Evolutionary conservation across 1,140 invertebrate genomes (phyloP).

Genomic region (Atta cephalotes): DNA sequence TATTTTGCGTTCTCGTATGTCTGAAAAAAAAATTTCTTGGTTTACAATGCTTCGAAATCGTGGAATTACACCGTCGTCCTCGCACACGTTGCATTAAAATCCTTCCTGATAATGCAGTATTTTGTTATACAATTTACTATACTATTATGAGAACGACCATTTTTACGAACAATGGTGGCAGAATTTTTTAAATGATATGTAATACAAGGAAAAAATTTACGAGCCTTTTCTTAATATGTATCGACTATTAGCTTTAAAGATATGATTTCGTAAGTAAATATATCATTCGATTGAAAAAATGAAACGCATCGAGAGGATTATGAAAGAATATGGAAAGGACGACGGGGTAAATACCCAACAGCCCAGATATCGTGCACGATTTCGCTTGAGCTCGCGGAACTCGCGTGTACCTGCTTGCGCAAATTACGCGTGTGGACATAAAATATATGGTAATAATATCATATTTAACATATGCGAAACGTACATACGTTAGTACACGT

Average conservation of each 20-base stretch:
- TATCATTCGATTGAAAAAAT: neutral
- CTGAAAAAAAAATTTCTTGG: conserved; percentile 52
- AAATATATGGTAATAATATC: conserved; percentile 15
- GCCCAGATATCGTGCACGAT: conserved; percentile 31
- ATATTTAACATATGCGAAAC: conserved; percentile 32
- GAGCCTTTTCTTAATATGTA: conserved; percentile 9
- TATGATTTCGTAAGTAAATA: conserved; percentile 1
- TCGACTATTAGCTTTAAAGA: conserved; percentile 18
- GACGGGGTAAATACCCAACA: conserved; percentile 23
- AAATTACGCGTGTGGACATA: conserved; percentile 19
- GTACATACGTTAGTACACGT: conserved; percentile 3
- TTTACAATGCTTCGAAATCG: conserved; percentile 44
- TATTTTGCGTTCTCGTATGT: conserved; percentile 67
- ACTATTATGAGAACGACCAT: conserved; percentile 3
- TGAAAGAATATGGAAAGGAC: neutral
- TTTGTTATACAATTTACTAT: conserved; percentile 25
- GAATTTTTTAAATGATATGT: neutral
- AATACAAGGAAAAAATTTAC: neutral
- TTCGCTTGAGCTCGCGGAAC: conserved; percentile 10
- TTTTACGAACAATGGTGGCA: neutral
- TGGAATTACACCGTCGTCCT: conserved; percentile 50
- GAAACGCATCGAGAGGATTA: neutral
- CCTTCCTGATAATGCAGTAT: conserved; percentile 28
- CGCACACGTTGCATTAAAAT: conserved; percentile 20
- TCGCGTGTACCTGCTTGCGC: conserved; percentile 19